These are phyloP conservation scores for Perizoma affinitatum DNA, from an alignment of 2,888 invertebrate genomes.

Conservation along the genomic window DNA sequence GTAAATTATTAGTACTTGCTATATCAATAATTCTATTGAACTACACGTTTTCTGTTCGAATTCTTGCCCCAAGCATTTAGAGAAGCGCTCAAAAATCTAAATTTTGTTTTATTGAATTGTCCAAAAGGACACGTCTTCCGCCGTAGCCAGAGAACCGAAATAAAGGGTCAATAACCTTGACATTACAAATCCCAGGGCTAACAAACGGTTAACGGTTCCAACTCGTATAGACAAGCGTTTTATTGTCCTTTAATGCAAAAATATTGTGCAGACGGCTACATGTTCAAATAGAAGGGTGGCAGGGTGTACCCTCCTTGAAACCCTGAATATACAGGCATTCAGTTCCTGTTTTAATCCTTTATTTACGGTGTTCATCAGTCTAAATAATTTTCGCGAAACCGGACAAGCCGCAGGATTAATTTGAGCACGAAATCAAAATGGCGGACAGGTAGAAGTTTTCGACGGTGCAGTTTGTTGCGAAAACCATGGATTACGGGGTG, in stretches of 20 bases:
- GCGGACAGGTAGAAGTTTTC: slow-evolving; percentile 59
- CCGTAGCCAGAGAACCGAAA: neutral
- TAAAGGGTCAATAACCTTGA: slow-evolving; percentile 60
- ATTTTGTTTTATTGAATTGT: no score
- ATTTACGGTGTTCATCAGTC: slow-evolving; percentile 68
- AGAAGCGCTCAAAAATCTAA: no score
- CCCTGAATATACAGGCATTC: slow-evolving; percentile 73
- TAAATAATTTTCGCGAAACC: slow-evolving; percentile 69
- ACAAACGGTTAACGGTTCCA: slow-evolving; percentile 39
- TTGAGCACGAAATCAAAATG: slow-evolving; percentile 68
- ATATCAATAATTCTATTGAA: no score
- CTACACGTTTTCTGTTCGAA: no score
- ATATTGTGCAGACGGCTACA: slow-evolving; percentile 54
- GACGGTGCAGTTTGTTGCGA: slow-evolving; percentile 53
- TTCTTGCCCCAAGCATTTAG: no score
- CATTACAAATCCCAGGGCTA: slow-evolving; percentile 44
- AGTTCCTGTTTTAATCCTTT: slow-evolving; percentile 65
- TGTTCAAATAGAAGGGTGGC: slow-evolving; percentile 67
- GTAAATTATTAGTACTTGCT: no score
- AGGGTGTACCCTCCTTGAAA: slow-evolving; percentile 42
- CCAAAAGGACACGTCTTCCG: no score
- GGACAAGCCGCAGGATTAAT: slow-evolving; percentile 73
- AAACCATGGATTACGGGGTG: slow-evolving; percentile 59
- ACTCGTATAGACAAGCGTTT: slow-evolving; percentile 55
- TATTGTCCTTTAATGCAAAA: slow-evolving; percentile 61